Base-by-base conservation (phyloP, 2,797 vertebrate genomes). In the Picus viridis region DNA sequence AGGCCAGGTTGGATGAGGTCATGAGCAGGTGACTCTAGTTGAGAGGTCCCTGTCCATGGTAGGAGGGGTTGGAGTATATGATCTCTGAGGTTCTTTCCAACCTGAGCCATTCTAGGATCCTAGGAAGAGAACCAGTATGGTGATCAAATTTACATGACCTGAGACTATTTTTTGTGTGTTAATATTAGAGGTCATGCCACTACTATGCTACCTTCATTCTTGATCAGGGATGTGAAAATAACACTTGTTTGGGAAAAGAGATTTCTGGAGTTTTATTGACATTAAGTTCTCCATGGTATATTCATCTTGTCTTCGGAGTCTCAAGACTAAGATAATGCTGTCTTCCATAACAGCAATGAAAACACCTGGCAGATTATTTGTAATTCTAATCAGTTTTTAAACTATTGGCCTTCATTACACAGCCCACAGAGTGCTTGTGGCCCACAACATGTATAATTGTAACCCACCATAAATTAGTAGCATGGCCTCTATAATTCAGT, bases 361-460 rank as follows among this genome's bases (percentile, higher is more conserved):
- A 93, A 96, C 85, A 96, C 88, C 91, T 97, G 90, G 90, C 73
- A 96, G 94, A 96, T 96, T 96, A 96, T 96, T 96, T 97, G 85
- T 95, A 91, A 95, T 95, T 95, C 88, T 91, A 93, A 97, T 96
- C 92, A 95, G 75, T 96, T 96, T 95, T 95, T 95, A 95, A 91
- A 95, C 92, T 96, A 75, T 95, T 96, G 91, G 82, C 92, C 88
- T 97, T 97, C 80, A 95, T 96, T 97, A 97, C 91, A 95, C 92
- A 97, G 91, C 94, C 94, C 83, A 89, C 89, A 96, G 96, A 93
- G 88, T 96, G 77, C 89, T 89, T 96, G 95, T 95, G 90, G 91
- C 91, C 95, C 94, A 97, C 95, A 96, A 86, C 97, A 92, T 97
- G 91, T 95, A 81, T 92, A 97, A 96, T 90, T 95, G 90, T 92